A percentile compares a stretch with the other conserved stretches of the same genome.
phyloP scores from a whole-genome alignment of 1,140 invertebrate species.

The Drosophila ambigua region DNA sequence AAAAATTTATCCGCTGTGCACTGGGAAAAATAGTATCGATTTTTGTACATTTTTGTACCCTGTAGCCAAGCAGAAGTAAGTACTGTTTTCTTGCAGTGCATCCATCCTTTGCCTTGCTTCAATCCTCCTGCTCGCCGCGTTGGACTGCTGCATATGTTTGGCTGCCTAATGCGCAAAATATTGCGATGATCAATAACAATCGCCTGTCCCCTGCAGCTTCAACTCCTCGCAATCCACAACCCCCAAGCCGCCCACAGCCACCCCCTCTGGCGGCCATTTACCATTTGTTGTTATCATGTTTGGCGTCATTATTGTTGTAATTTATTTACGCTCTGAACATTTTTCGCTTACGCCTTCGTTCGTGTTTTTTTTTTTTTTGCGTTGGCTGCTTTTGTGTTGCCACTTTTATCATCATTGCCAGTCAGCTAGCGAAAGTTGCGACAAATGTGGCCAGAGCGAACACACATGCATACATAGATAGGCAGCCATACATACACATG shows the following conservation, averaged over 20 bases:
- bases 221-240: not conserved
- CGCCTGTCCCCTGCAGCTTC: constrained; percentile 40
- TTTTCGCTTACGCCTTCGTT: constrained; percentile 68
- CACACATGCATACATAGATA: not conserved
- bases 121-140: not conserved
- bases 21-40: constrained; percentile 1
- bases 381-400: not conserved
- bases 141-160: constrained; percentile 70
- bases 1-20: not conserved
- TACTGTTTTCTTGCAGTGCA: not conserved
- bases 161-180: constrained; percentile 80
- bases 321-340: constrained; percentile 78
- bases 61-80: too few relatives aligned
- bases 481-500: constrained; percentile 2
- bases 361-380: constrained; percentile 11
- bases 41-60: not conserved
- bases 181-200: constrained; percentile 82
- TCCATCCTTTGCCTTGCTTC: not conserved
- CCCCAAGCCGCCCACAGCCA: not conserved
- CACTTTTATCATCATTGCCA: constrained; percentile 51
- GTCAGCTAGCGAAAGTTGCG: constrained; percentile 45
- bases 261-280: constrained; percentile 1
- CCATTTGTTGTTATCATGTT: constrained; percentile 77
- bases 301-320: constrained; percentile 81
- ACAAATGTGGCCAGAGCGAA: constrained; percentile 64